Base-by-base conservation (phyloP, 2,113 vertebrate genomes). In the Ancistrus triradiatus region DNA sequence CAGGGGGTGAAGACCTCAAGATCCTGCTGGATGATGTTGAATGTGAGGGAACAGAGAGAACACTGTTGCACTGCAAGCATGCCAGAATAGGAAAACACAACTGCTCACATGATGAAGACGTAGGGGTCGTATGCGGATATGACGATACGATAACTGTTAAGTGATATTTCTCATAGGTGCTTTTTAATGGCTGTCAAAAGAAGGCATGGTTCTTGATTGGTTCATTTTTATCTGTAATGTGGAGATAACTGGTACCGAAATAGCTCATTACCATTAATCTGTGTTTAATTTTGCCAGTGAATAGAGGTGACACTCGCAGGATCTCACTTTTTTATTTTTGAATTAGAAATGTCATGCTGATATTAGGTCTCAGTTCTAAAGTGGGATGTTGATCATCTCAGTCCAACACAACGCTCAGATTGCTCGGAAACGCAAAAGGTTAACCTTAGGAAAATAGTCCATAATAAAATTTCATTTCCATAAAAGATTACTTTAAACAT, bases 21-120 rank as follows among this genome's bases (percentile, higher is more conserved):
- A 74, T 85, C 25, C 48, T 81, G 15, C 37, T 89, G 74, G 84
- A 86, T 6, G 82, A 90, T 11, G 84, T 87, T 72, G 74, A 80
- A 72, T 89, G 87, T 17, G 74, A 86, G 4, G 85, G 88, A 1
- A 66, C 48, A 1, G 85, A 88, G 56, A 66, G 58, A 7, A 82
- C 80, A 2, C 78, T 88, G 48, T 76, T 91, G 48, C 76, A 79
- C 6, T 84, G 89, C 68, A 78, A 73, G 66, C 82, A 85, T 46
- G 65, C 77, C 15, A 73, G 48, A 49, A 72, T 88, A 6, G 88
- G 85, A 7, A 78, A 81, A 53, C 83, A 87, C 47, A 83, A 87
- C 75, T 85, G 83, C 55, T 69, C 81, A 1, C 83, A 87, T 24
- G 59, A 62, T 2, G 73, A 84, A 53, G 84, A 84, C 6, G 81